Evolutionary conservation across 2,888 invertebrate genomes (phyloP), one percentile per base, ranked within the genome.

Genomic region (Caenorhabditis angaria): DNA sequence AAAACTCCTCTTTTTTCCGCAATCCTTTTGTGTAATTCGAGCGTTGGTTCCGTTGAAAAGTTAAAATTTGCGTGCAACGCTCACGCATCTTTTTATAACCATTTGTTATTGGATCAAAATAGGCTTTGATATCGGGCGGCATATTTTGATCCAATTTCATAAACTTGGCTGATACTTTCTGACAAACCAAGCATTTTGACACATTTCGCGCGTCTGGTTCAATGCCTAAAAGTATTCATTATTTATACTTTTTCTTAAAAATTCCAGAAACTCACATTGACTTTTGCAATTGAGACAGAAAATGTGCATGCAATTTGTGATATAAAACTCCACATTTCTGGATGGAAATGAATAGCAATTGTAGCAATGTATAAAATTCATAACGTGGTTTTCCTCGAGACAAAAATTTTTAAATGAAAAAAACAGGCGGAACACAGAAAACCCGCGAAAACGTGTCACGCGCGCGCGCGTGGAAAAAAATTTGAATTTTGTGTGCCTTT

Each of bases 301-400:
- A 3, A 41, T 41, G 18, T 41, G 41, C 41, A 69, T 70, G 32
- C 64, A 70, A 22, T 65, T 70, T 4, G 61, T 53, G 27, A 70
- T 47, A 24, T 57, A 70, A 29, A 70, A 70, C 10, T 64, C 57
- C 27, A 65, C 10, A 0, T 56, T n/a, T 54, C 57, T 64, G 25
- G 69, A 69, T 18, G 69, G 69, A 22, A 69, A 69, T 14, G 41
- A 25, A 50, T 51, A 64, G 47, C 69, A 69, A 4, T 28, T 55
- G 56, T 41, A 69, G 54, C 69, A 69, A 57, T 69, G 69, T 10
- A 69, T 60, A 3, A 63, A 55, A 50, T 69, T 64, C 69, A 68
- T 68, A 32, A 32, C 10, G n/a, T 32, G 32, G 10, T 10, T 5
- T 8, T 5, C 32, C 6, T 32, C 6, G 10, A 32, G 10, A 32